These are phyloP conservation scores for Synanceia verrucosa DNA, from an alignment of 2,797 vertebrate genomes.

Conservation along the genomic window DNA sequence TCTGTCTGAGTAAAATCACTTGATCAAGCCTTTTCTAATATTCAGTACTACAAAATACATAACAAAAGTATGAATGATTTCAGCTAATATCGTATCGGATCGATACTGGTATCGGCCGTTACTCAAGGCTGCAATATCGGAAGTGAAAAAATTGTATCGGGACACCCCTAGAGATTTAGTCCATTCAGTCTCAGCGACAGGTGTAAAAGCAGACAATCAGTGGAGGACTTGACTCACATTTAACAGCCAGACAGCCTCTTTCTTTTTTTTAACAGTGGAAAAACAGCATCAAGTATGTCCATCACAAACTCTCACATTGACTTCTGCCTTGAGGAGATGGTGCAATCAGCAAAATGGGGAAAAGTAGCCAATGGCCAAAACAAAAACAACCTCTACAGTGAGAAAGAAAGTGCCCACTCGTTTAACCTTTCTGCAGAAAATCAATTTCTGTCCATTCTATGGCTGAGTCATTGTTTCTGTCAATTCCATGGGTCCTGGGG, in stretches of 20 bases:
- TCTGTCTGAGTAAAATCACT: too few species aligned
- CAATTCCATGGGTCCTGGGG: slow-evolving; percentile 12
- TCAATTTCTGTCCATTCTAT: slow-evolving; percentile 52
- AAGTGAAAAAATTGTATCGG: too few species aligned
- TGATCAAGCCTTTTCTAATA: too few species aligned
- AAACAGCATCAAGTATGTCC: background rate
- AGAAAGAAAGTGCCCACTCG: slow-evolving; percentile 25
- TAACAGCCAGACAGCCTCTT: background rate
- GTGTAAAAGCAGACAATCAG: background rate
- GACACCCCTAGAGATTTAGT: too few species aligned
- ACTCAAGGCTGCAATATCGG: too few species aligned
- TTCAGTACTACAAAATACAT: too few species aligned
- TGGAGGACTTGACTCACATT: background rate
- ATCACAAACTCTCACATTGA: slow-evolving; percentile 31
- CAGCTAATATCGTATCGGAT: too few species aligned
- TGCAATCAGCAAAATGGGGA: slow-evolving; percentile 29
- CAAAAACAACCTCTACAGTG: slow-evolving; percentile 28
- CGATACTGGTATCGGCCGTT: too few species aligned
- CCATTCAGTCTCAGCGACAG: too few species aligned
- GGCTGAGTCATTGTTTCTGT: slow-evolving; percentile 65
- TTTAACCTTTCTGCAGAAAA: slow-evolving; percentile 63
- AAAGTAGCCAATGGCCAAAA: slow-evolving; percentile 51
- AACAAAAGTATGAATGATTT: too few species aligned
- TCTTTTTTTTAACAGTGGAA: background rate
- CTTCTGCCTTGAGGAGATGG: slow-evolving; percentile 15